Base-by-base conservation (phyloP, 2,797 vertebrate species). In the Zenarchopterus dispar region DNA sequence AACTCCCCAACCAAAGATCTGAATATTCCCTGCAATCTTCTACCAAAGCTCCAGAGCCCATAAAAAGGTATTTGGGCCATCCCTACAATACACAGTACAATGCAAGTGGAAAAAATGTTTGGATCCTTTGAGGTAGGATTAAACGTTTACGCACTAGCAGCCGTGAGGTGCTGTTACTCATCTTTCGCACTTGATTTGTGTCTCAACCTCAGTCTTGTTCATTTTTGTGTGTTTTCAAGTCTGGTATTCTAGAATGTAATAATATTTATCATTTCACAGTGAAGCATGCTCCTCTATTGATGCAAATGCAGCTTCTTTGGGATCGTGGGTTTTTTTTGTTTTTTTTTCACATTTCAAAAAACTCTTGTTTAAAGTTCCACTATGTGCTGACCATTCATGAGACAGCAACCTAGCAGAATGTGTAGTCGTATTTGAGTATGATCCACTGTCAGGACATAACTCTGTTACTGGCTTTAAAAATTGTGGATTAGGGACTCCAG, bases 161-260 rank as follows among this genome's bases (percentile, higher is more conserved):
- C 73, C 42, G 0, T 4, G 1, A 63, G 53, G 45, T 48, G 13
- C 36, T 39, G 51, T 26, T 75, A 11, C 56, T 49, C 23, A 19
- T 67, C 58, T 50, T 21, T 44, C 49, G 39, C 45, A 21, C 54
- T 76, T 8, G 5, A 31, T 54, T 41, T 31, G 54, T 69, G 47
- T 43, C 43, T 64, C 28, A 2, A 1, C 47, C 50, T 51, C 16
- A 0, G 9, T 33, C 57, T 41, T 56, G 43, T 49, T 28, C 64
- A 44, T 67, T 61, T 21, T 4, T 31, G 13, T 51, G 51, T 63
- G 4, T 39, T 28, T 19, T 70, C 50, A 49, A 21, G 59, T 59
- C 56, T 47, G 58, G 26, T 54, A 79, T 70, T 63, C 36, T 42
- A 56, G 46, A 79, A 69, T 74, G 48, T 44, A 39, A 66, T 66